Base-by-base conservation (phyloP, 2,113 vertebrate genomes). In the Mungos mungo region DNA sequence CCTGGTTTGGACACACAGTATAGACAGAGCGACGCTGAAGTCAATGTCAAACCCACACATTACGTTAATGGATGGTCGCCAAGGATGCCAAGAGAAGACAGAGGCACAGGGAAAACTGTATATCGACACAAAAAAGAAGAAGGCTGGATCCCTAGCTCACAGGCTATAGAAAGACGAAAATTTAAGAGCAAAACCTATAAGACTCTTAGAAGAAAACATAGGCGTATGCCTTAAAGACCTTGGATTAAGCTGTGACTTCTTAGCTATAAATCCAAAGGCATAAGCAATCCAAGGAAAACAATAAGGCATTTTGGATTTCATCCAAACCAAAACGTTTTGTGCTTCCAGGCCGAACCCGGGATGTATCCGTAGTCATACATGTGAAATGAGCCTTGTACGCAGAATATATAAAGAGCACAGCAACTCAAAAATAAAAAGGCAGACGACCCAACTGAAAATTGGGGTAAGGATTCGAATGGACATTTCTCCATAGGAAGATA, bases 1-100 rank as follows among this genome's bases (percentile, higher is more conserved):
- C 12, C 33, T 86, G 45, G 13, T 11, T 71, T 0, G 3, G 47
- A 21, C 76, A 79, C 33, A 6, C 15, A 1, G 8, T 25, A 38
- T 27, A 6, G 27, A 54, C 23, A 38, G 23, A 54, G 0, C 41
- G n/a, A 63, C 16, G 60, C 29, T 4, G 14, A 29, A 3, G 31
- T 47, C 47, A 19, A 5, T 35, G 18, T 19, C 12, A 8, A 13
- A 25, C 1, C 29, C 38, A n/a, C 25, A 16, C 8, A 89, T 4
- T 15, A n/a, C 1, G 4, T 25, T 5, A 10, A n/a, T 0, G n/a
- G 52, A 7, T 18, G 23, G 60, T 47, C 8, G 1, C 25, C 14
- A 47, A 63, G 13, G 14, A 38, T 2, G 8, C 8, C 38, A 27
- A n/a, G 38, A 33, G 29, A n/a, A 65, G 25, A 33, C 54, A 18